phyloP scores from a whole-genome alignment of 2,797 vertebrate species.

The Lacerta viridis region DNA sequence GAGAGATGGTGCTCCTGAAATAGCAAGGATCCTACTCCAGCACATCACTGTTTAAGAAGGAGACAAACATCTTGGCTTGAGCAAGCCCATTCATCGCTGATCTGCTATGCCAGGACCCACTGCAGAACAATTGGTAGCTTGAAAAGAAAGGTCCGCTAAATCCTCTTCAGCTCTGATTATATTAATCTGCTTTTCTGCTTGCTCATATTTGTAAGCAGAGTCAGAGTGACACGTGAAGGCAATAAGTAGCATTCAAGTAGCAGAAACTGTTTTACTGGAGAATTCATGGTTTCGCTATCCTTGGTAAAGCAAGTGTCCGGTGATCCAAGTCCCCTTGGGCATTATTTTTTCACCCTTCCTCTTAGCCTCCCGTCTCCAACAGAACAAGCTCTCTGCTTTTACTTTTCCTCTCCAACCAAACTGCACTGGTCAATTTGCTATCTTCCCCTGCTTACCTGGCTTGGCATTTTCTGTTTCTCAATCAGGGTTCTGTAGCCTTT shows the following conservation, averaged over 20 bases:
- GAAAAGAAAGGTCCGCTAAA: conserved; percentile 47
- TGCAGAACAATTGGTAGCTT: conserved; percentile 29
- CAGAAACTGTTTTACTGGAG: background rate
- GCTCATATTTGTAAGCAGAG: conserved; percentile 51
- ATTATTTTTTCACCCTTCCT: background rate
- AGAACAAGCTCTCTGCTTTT: background rate
- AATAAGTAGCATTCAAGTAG: conserved; percentile 44
- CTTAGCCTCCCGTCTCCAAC: background rate
- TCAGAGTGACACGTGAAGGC: conserved; percentile 46
- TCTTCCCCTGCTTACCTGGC: background rate
- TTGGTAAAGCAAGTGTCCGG: background rate
- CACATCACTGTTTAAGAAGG: fast-evolving
- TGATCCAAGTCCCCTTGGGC: background rate
- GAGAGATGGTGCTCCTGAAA: background rate
- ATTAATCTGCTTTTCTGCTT: conserved; percentile 48
- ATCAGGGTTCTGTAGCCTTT: background rate
- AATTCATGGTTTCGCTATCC: conserved; percentile 6
- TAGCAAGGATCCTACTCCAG: background rate
- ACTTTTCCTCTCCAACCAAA: background rate
- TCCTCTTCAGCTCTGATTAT: conserved; percentile 52
- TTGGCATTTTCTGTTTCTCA: background rate
- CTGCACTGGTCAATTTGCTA: no score
- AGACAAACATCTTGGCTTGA: background rate
- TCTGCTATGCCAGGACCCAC: background rate
- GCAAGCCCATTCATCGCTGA: background rate